phyloP scores from a whole-genome alignment of 2,888 invertebrate genomes.

The Callyntrura guangdongensis region DNA sequence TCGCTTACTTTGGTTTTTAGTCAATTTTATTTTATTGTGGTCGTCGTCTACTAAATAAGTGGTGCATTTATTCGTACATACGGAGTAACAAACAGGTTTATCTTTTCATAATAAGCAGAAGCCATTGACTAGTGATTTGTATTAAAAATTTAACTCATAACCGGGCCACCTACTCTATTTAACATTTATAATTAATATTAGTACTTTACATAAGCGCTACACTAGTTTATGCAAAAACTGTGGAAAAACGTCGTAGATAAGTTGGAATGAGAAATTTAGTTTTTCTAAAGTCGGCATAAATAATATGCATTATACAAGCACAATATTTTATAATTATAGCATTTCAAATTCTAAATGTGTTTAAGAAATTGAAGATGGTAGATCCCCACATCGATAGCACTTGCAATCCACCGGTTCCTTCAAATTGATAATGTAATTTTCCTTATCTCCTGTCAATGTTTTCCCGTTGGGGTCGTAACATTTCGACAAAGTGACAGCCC shows the following conservation, averaged over 20 bases:
- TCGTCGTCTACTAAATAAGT: conserved; percentile 17
- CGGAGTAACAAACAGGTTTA: neutral
- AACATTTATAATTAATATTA: conserved; percentile 8
- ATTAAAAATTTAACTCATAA: neutral
- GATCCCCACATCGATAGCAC: conserved; percentile 96
- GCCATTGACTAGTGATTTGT: neutral
- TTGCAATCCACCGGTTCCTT: conserved; percentile 96
- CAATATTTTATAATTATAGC: neutral
- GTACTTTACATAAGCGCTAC: no score
- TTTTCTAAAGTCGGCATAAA: neutral
- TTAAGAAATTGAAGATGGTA: conserved; percentile 86
- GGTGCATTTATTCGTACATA: conserved; percentile 1
- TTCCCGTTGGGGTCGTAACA: conserved; percentile 96
- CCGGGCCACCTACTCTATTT: neutral
- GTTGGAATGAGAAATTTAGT: conserved; percentile 47
- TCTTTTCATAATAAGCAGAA: neutral
- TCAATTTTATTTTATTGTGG: conserved; percentile 31
- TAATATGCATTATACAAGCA: neutral
- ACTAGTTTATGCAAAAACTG: conserved; percentile 12
- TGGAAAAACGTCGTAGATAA: conserved; percentile 57
- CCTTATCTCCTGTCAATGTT: conserved; percentile 90
- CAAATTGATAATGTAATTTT: conserved; percentile 93
- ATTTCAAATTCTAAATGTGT: neutral
- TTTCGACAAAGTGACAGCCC: conserved; percentile 92
- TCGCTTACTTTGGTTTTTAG: no score